Evolutionary conservation across 2,113 vertebrate species (phyloP).

Genomic region (Meles meles): DNA sequence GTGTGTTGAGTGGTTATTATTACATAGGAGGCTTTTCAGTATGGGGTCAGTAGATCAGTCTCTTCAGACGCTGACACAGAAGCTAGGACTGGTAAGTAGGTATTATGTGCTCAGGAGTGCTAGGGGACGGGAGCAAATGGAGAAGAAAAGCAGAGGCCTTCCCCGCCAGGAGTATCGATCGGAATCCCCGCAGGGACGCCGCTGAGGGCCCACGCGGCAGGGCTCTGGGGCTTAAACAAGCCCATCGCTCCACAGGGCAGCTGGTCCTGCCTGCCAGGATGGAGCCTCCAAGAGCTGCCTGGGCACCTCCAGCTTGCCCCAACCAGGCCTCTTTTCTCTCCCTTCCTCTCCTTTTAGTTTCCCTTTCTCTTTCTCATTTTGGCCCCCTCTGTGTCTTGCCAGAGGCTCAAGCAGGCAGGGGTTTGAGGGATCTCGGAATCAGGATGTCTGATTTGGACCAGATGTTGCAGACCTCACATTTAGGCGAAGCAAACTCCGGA

Average conservation of each 20-base stretch:
- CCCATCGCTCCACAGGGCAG: conserved; percentile 55
- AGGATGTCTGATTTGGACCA: background rate
- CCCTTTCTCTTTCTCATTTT: background rate
- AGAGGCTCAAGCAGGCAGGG: background rate
- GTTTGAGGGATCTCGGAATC: background rate
- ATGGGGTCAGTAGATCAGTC: conserved; percentile 72
- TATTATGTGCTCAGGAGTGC: conserved; percentile 84
- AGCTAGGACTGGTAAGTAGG: conserved; percentile 71
- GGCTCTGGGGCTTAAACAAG: conserved; percentile 80
- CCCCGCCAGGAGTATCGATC: conserved; percentile 85
- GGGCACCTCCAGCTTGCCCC: background rate
- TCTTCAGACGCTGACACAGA: conserved; percentile 47
- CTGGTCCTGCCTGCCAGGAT: conserved; percentile 40
- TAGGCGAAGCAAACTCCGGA: background rate
- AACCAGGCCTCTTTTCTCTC: background rate
- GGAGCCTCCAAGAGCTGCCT: conserved; percentile 30
- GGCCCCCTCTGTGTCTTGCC: background rate
- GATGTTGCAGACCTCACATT: rapidly evolving
- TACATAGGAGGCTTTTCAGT: conserved; percentile 62
- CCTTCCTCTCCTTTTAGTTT: background rate
- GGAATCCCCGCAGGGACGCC: conserved; percentile 81
- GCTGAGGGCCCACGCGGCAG: conserved; percentile 73
- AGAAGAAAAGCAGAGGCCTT: conserved; percentile 81
- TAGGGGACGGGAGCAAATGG: conserved; percentile 70
- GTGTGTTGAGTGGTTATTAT: conserved; percentile 64